Evolutionary conservation across 2,888 invertebrate species (phyloP), one percentile per base, ranked within the genome.

Genomic region (Euzetes globulus): DNA sequence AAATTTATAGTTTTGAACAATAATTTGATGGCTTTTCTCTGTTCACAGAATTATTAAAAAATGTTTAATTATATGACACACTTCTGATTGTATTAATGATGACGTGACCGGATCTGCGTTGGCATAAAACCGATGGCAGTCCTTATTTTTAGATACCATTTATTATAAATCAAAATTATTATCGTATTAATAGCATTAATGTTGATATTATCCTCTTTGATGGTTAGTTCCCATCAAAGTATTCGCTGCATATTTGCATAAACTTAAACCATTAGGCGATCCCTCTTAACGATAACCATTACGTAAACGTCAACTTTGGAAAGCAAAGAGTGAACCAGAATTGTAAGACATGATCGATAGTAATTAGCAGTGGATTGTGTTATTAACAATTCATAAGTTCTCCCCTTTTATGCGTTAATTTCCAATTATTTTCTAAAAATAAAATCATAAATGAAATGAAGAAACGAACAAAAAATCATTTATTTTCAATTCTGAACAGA

Each of bases 261-360:
- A 68, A 70, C 41, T 70, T 41, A 25, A 70, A 45, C 70, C 70
- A 70, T 70, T 70, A 70, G 70, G 1, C 70, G 70, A 70, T 70
- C 70, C 70, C 70, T 70, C 70, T 41, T 70, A n/a, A 70, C 70
- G 70, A 70, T 70, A 70, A 70, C 47, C 70, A 70, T 70, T 70
- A 70, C 11, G 27, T 37, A 27, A 65, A n/a, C n/a, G 63, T 65
- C 37, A 13, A 19, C 11, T 25, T 63, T 45, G 37, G 33, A 41
- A n/a, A 29, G 37, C 37, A 45, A 70, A 70, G 45, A 70, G 70
- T 65, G 65, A 65, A 70, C 22, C 7, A 25, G 29, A 65, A 37
- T 27, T 65, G 37, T 17, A 65, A 65, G 65, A 41, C 65, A 65
- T 65, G 45, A 41, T 70, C 70, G 47, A 70, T 70, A 47, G 45